phyloP scores from a whole-genome alignment of 2,113 vertebrate genomes.

The Herpailurus yagouaroundi region DNA sequence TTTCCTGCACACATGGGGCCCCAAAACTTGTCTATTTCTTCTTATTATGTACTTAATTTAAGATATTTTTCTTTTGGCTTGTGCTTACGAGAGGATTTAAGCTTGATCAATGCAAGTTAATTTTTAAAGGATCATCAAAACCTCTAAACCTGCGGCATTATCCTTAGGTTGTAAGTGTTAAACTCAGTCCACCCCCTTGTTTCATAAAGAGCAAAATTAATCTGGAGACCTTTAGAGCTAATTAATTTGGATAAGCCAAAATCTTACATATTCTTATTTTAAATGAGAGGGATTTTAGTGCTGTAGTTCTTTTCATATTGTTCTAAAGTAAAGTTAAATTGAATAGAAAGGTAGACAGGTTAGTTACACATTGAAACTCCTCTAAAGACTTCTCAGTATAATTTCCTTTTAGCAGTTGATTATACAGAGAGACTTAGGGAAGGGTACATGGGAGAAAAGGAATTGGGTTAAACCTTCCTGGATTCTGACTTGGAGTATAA shows the following conservation, averaged over 20 bases:
- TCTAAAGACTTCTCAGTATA: not conserved
- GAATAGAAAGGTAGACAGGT: not conserved
- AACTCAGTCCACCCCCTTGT: not conserved
- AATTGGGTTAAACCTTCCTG: not conserved
- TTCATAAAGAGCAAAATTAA: slow-evolving; percentile 51
- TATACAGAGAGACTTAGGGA: not conserved
- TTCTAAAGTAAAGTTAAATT: slow-evolving; percentile 34
- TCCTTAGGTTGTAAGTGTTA: slow-evolving; percentile 32
- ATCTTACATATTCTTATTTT: not conserved
- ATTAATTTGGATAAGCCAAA: slow-evolving; percentile 37
- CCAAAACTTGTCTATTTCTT: slow-evolving; percentile 30
- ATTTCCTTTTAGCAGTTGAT: not conserved
- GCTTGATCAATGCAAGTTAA: slow-evolving; percentile 9
- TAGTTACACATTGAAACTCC: not conserved
- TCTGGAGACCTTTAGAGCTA: not conserved
- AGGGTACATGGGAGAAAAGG: not conserved
- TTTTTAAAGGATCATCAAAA: slow-evolving; percentile 36
- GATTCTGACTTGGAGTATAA: slow-evolving; percentile 13
- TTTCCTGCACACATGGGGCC: not conserved
- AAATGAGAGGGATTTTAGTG: not conserved
- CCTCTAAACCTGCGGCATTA: not conserved
- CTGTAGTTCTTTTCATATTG: not conserved
- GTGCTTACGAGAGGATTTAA: slow-evolving; percentile 54
- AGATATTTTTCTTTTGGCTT: slow-evolving; percentile 30
- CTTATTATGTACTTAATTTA: slow-evolving; percentile 32